phyloP scores from a whole-genome alignment of 2,888 invertebrate genomes.

The Ellobium chinense region DNA sequence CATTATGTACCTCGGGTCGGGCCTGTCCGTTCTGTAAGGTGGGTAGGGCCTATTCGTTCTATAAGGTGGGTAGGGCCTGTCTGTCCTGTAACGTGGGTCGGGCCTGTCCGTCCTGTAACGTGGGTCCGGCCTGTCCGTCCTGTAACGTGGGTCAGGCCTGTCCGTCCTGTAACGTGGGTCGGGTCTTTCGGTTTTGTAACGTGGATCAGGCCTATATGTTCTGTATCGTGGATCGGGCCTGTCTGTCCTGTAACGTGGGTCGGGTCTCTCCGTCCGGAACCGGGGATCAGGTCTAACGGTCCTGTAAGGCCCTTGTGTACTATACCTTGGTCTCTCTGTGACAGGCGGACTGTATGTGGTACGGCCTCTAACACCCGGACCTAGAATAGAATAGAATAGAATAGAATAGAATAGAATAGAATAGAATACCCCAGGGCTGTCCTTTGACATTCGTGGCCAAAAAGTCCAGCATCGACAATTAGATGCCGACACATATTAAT shows the following conservation, averaged over 20 bases:
- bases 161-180: conserved; percentile 5
- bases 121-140: conserved; percentile 19
- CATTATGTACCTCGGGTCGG: too few relatives aligned
- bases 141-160: neutral
- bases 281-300: neutral
- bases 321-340: neutral
- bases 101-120: conserved; percentile 7
- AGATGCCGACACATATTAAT: too few relatives aligned
- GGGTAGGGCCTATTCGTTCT: neutral
- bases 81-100: conserved; percentile 5
- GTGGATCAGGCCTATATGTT: neutral
- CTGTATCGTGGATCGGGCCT: neutral
- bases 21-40: neutral
- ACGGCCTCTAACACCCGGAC: too few relatives aligned
- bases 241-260: neutral
- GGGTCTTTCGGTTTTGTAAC: neutral
- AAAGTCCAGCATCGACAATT: too few relatives aligned
- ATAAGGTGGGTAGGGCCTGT: neutral
- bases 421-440: too few relatives aligned
- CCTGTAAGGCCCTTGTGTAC: neutral
- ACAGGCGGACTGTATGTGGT: too few relatives aligned
- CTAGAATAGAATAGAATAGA: too few relatives aligned
- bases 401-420: too few relatives aligned
- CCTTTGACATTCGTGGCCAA: too few relatives aligned
- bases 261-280: neutral